A percentile compares a stretch with the other conserved stretches of the same genome.
Evolutionary conservation across 2,797 vertebrate genomes (phyloP).

Genomic region (Luscinia megarhynchos): DNA sequence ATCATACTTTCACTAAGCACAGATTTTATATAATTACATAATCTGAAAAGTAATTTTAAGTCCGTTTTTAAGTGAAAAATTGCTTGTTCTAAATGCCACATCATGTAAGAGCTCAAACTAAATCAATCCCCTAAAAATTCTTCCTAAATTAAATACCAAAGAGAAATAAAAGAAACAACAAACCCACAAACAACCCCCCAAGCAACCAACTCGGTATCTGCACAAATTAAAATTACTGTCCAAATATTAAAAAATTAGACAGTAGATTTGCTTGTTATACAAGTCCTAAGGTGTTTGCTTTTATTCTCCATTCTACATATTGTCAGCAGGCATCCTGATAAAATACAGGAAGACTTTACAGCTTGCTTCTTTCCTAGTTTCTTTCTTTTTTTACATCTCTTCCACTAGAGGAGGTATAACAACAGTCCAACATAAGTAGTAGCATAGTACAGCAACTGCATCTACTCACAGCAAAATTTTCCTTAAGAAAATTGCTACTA

Average conservation of each 20-base stretch:
- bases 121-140: not conserved
- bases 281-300: not conserved
- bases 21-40: not conserved
- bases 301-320: not conserved
- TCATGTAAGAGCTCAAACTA: not conserved
- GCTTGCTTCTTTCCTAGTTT: not conserved
- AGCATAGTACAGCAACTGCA: not conserved
- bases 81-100: not conserved
- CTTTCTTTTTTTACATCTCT: not conserved
- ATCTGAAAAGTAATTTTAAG: not conserved
- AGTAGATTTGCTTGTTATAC: not conserved
- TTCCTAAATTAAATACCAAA: not conserved
- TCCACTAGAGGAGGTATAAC: not conserved
- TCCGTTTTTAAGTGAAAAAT: not conserved
- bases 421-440: not conserved
- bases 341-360: not conserved
- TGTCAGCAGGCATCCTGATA: not conserved
- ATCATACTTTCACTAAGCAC: not conserved
- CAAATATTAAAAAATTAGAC: not conserved
- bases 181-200: accelerated
- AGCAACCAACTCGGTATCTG: not conserved
- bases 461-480: not conserved
- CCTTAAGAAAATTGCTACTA: not conserved
- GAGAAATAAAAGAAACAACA: not conserved
- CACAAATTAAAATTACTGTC: not conserved